Evolutionary conservation across 2,113 vertebrate genomes (phyloP).

Genomic region (Xiphophorus hellerii): DNA sequence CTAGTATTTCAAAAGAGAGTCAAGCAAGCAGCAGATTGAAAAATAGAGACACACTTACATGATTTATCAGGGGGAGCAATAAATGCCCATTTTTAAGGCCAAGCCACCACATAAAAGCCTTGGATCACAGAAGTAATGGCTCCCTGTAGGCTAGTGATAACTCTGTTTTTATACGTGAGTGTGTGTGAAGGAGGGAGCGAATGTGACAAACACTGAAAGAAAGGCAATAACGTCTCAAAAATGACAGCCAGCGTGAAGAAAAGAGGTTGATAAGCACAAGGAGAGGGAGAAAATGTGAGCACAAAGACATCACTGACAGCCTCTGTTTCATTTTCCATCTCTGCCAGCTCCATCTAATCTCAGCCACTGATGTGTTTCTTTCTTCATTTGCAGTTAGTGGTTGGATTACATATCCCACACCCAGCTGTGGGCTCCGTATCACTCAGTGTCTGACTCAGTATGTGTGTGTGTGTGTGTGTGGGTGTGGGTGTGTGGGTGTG

Average conservation of each 20-base stretch:
- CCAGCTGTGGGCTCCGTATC: conserved; percentile 44
- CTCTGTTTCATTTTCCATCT: conserved; percentile 57
- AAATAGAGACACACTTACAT: conserved; percentile 30
- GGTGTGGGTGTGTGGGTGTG: conserved; percentile 19
- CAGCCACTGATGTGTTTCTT: conserved; percentile 51
- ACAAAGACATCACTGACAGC: conserved; percentile 28
- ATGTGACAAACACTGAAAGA: conserved; percentile 51
- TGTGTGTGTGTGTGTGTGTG: conserved; percentile 9
- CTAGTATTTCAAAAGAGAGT: conserved; percentile 10
- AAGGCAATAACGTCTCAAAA: conserved; percentile 62
- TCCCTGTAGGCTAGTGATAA: conserved; percentile 68
- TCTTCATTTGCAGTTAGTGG: conserved; percentile 66
- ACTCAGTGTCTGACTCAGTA: conserved; percentile 2
- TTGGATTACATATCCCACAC: conserved; percentile 38
- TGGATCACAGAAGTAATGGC: conserved; percentile 64
- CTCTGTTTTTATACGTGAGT: conserved; percentile 41
- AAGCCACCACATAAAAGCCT: conserved; percentile 65
- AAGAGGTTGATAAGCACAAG: conserved; percentile 27
- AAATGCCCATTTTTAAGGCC: conserved; percentile 69
- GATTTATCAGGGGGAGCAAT: conserved; percentile 61
- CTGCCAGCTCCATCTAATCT: conserved; percentile 53
- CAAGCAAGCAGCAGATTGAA: conserved; percentile 36
- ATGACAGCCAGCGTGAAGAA: conserved; percentile 49
- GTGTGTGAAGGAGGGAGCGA: conserved; percentile 22
- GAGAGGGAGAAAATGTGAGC: background rate